Conservation (phyloP, 2,888 invertebrate genomes). For the Netelia virgata region DNA sequence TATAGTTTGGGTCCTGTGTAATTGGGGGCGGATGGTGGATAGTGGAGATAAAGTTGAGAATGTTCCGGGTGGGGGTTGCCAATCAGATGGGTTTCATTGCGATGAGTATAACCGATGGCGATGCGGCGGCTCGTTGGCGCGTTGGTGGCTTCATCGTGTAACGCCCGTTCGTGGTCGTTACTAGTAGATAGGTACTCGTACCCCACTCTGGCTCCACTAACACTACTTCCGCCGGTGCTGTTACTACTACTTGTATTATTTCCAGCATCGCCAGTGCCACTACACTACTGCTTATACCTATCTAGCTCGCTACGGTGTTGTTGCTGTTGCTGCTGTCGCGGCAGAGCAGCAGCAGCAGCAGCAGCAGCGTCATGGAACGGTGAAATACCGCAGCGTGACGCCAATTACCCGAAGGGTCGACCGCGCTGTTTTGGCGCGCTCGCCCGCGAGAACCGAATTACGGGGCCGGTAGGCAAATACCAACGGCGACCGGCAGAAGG, state of each 20-base stretch:
- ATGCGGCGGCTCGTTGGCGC: conserved; percentile 35
- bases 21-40: conserved; percentile 33
- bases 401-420: conserved; percentile 79
- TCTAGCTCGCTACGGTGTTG: conserved; percentile 33
- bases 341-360: conserved; percentile 45
- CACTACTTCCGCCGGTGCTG: background rate
- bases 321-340: conserved; percentile 46
- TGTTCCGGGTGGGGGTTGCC: conserved; percentile 5
- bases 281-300: conserved; percentile 15
- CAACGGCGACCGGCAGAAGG: conserved; percentile 28
- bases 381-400: conserved; percentile 72
- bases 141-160: conserved; percentile 44
- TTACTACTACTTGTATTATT: conserved; percentile 15
- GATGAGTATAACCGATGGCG: conserved; percentile 47
- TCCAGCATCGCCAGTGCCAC: background rate
- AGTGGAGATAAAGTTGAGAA: conserved; percentile 24
- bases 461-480: conserved; percentile 63
- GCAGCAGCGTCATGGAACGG: conserved; percentile 73
- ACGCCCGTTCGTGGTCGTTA: conserved; percentile 48
- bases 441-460: conserved; percentile 78
- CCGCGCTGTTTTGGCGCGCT: conserved; percentile 77
- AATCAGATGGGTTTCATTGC: conserved; percentile 43
- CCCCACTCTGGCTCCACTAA: background rate
- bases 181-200: conserved; percentile 1
- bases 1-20: conserved; percentile 38